Base-by-base conservation (phyloP, 2,888 invertebrate genomes). In the Escarpia spicata region DNA sequence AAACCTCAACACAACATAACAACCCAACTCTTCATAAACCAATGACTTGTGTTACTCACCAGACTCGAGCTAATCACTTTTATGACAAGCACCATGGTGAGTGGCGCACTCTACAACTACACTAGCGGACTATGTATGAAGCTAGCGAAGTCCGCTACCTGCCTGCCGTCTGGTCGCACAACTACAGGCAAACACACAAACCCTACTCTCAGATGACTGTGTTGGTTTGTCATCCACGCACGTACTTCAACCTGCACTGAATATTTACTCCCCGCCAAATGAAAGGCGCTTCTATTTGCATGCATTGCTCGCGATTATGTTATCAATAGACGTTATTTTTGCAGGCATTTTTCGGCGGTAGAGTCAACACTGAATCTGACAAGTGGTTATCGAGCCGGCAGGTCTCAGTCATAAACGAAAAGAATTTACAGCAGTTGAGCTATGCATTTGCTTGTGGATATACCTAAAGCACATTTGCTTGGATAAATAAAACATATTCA, bases 161-260 rank as follows among this genome's bases (percentile, higher is more conserved):
- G 75, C 6, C n/a, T 26, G 75, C 19, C 3, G n/a, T n/a, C n/a
- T 75, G 6, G 75, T 75, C 75, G 6, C 75, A 75, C 26, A 75
- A 75, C 75, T 75, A 75, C 75, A 75, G 75, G 75, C 75, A 75
- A 75, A 75, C 75, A 75, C 75, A 75, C 75, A 75, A n/a, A 75
- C 75, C 75, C 75, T n/a, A 75, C 75, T 75, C 75, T 75, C 26
- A 75, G n/a, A 15, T 75, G 75, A 26, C 75, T 26, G 3, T 75
- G 75, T 75, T 75, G n/a, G 6, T 75, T 75, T 75, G 75, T n/a
- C 75, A 75, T 75, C 75, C 75, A 75, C 26, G 6, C 75, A 75
- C n/a, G 26, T 75, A 75, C 75, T 75, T n/a, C 75, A 75, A n/a
- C 19, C 26, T 75, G 75, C 75, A 75, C 75, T 75, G 75, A 75